Conservation (phyloP, 2,113 vertebrate species). For the mouse (Mus musculus) region DNA sequence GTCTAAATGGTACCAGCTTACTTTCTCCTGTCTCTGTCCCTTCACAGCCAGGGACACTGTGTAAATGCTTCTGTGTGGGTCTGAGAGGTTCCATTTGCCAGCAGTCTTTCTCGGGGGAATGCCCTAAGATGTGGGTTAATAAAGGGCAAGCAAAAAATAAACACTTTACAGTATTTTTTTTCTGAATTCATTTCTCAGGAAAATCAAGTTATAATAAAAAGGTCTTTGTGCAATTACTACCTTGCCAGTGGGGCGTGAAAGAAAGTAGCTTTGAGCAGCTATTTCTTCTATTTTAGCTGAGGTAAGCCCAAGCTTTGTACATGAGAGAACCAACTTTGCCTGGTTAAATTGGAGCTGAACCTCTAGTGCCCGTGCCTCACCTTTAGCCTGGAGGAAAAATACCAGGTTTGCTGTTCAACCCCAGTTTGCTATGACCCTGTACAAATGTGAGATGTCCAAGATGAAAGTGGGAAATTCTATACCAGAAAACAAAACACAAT, state of each 20-base stretch:
- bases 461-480: constrained; percentile 9
- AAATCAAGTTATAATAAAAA: constrained; percentile 98
- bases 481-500: constrained; percentile 42
- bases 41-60: constrained; percentile 86
- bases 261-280: constrained; percentile 93
- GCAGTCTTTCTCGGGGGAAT: constrained; percentile 92
- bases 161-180: constrained; percentile 98
- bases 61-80: constrained; percentile 90
- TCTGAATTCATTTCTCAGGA: constrained; percentile 96
- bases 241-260: constrained; percentile 96
- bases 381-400: constrained; percentile 82
- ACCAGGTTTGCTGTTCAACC: constrained; percentile 46
- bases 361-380: constrained; percentile 83
- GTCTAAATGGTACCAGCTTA: constrained; percentile 90
- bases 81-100: constrained; percentile 92
- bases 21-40: constrained; percentile 91
- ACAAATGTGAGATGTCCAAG: constrained; percentile 47
- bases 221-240: constrained; percentile 98
- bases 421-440: constrained; percentile 30
- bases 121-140: constrained; percentile 96
- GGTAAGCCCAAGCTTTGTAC: constrained; percentile 89
- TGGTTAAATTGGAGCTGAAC: constrained; percentile 86
- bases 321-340: constrained; percentile 84
- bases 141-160: constrained; percentile 98
- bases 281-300: constrained; percentile 94